phyloP scores from a whole-genome alignment of 2,888 invertebrate genomes.

The Diogma glabrata region DNA sequence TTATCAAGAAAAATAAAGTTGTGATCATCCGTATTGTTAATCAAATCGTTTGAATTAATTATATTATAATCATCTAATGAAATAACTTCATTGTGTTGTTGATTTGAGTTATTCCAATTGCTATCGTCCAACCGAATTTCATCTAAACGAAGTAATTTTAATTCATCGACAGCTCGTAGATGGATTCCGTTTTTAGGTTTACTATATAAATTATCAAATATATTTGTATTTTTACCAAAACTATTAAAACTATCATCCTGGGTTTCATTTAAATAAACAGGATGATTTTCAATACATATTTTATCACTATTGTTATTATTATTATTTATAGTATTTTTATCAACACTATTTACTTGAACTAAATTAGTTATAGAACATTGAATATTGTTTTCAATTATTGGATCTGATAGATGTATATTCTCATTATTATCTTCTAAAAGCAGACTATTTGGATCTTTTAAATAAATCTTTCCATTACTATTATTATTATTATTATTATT shows the following conservation, averaged over 20 bases:
- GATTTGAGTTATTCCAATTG: not conserved
- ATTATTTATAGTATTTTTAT: not conserved
- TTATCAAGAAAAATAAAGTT: conserved; percentile 18
- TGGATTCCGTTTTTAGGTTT: conserved; percentile 24
- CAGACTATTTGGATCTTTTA: conserved; percentile 1
- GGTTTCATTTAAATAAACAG: not conserved
- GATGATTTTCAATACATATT: conserved; percentile 2
- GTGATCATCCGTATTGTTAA: conserved; percentile 15
- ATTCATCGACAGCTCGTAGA: conserved; percentile 34
- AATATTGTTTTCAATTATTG: not conserved
- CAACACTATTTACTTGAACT: too few relatives aligned
- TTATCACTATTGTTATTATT: not conserved
- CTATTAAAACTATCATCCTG: not conserved
- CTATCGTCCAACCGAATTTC: conserved; percentile 26
- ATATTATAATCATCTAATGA: not conserved
- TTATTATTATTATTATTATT: not conserved
- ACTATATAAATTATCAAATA: not conserved
- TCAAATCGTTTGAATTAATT: not conserved
- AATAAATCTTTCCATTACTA: conserved; percentile 4
- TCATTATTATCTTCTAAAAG: conserved; percentile 1
- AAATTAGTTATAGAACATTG: too few relatives aligned
- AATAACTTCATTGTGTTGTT: conserved; percentile 3
- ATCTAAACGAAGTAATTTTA: conserved; percentile 34
- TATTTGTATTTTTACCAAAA: too few relatives aligned
- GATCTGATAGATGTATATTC: conserved; percentile 1